phyloP scores from a whole-genome alignment of 2,888 invertebrate genomes.

The Idaea dimidiata region DNA sequence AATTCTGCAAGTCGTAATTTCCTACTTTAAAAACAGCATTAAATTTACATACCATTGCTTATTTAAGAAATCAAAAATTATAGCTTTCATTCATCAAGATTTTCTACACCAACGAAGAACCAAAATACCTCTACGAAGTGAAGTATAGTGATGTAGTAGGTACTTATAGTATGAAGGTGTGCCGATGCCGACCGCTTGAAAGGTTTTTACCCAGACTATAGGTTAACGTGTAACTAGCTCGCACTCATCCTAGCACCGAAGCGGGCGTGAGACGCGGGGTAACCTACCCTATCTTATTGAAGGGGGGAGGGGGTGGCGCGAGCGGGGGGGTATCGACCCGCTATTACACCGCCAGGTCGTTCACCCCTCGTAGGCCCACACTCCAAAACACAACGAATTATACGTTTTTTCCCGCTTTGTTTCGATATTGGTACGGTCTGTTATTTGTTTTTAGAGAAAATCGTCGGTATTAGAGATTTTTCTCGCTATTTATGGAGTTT shows the following conservation, averaged over 20 bases:
- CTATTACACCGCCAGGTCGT: slow-evolving; percentile 62
- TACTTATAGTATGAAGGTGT: background rate
- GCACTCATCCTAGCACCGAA: slow-evolving; percentile 50
- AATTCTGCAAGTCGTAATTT: no score
- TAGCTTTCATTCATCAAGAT: background rate
- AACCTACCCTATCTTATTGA: slow-evolving; percentile 44
- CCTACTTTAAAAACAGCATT: no score
- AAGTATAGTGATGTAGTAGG: background rate
- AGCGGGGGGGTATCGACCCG: slow-evolving; percentile 66
- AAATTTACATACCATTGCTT: no score
- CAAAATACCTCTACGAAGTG: background rate
- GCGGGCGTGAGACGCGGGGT: slow-evolving; percentile 26
- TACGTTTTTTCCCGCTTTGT: slow-evolving; percentile 38
- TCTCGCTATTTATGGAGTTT: slow-evolving; percentile 22
- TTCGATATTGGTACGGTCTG: slow-evolving; percentile 44
- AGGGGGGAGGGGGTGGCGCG: slow-evolving; percentile 30
- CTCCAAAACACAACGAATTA: slow-evolving; percentile 44
- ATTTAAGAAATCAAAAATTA: no score
- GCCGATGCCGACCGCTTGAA: slow-evolving; percentile 34
- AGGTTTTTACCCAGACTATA: slow-evolving; percentile 47
- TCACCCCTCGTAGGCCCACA: slow-evolving; percentile 57
- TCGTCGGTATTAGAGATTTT: slow-evolving; percentile 38
- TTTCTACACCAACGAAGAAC: no score
- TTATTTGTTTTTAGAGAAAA: slow-evolving; percentile 45
- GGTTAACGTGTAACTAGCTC: slow-evolving; percentile 48